These are phyloP conservation scores for Etheostoma nigrum DNA, from an alignment of 2,797 vertebrate genomes.

Conservation along the genomic window DNA sequence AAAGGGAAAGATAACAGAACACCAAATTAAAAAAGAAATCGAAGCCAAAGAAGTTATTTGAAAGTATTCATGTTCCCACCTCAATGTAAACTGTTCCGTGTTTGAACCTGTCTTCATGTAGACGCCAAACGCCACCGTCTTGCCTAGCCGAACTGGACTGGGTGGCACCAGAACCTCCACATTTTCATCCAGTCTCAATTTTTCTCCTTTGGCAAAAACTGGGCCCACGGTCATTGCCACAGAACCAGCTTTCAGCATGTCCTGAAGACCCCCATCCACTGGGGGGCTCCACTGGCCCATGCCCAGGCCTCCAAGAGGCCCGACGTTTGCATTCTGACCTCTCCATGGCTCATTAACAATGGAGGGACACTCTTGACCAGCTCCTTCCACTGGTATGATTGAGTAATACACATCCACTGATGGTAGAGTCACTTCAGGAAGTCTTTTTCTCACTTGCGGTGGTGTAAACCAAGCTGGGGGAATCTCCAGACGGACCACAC, in stretches of 20 bases:
- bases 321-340: slow-evolving; percentile 74
- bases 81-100: slow-evolving; percentile 91
- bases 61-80: slow-evolving; percentile 82
- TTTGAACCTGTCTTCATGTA: slow-evolving; percentile 87
- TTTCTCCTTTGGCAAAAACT: slow-evolving; percentile 82
- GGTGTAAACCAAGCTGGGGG: slow-evolving; percentile 92
- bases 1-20: slow-evolving; percentile 21
- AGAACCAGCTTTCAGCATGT: slow-evolving; percentile 90
- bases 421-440: slow-evolving; percentile 79
- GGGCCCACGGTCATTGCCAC: slow-evolving; percentile 87
- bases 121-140: slow-evolving; percentile 89
- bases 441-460: slow-evolving; percentile 82
- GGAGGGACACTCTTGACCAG: slow-evolving; percentile 85
- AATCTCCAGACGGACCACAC: slow-evolving; percentile 93
- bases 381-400: slow-evolving; percentile 83
- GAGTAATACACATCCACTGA: slow-evolving; percentile 93
- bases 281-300: slow-evolving; percentile 78
- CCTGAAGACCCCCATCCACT: slow-evolving; percentile 77
- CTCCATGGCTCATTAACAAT: slow-evolving; percentile 84
- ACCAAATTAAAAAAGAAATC: slow-evolving; percentile 13
- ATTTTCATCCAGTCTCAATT: slow-evolving; percentile 89
- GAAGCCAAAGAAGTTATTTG: not conserved
- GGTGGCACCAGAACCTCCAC: slow-evolving; percentile 89
- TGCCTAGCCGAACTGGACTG: slow-evolving; percentile 91
- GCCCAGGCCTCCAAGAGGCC: slow-evolving; percentile 71